phyloP scores from a whole-genome alignment of 2,113 vertebrate species.

The Mixornis gularis region DNA sequence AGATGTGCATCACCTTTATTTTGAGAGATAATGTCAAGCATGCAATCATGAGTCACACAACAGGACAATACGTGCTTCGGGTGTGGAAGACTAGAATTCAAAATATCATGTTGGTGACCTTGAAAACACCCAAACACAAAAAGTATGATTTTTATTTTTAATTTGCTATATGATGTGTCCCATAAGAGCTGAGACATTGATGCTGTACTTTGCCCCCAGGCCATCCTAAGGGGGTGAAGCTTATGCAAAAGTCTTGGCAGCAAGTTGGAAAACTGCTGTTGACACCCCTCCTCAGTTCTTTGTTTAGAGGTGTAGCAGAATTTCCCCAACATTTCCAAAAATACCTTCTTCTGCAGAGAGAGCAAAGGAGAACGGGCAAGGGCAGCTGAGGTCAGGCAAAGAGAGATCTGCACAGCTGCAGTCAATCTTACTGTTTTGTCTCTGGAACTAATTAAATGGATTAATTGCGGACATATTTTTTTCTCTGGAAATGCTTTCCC shows the following conservation, averaged over 20 bases:
- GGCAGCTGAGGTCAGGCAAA: slow-evolving; percentile 39
- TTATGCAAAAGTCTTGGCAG: not conserved
- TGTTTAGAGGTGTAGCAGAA: slow-evolving; percentile 60
- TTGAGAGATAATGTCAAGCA: slow-evolving; percentile 14
- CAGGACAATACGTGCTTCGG: rapidly evolving
- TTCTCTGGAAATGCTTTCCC: not conserved
- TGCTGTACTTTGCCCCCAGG: not conserved
- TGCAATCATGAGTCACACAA: not conserved
- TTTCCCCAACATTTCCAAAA: slow-evolving; percentile 58
- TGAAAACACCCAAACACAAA: not conserved
- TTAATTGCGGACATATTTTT: slow-evolving; percentile 17
- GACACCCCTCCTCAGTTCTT: not conserved
- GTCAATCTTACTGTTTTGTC: slow-evolving; percentile 47
- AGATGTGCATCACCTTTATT: not conserved
- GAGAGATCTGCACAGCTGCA: slow-evolving; percentile 21
- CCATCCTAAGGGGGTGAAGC: not conserved
- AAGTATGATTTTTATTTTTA: not conserved
- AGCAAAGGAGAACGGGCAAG: slow-evolving; percentile 63
- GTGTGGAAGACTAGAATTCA: not conserved
- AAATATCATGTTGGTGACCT: not conserved
- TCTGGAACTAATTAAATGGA: slow-evolving; percentile 38
- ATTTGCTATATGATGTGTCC: not conserved
- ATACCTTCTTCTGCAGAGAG: slow-evolving; percentile 58
- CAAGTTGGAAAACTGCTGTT: slow-evolving; percentile 33
- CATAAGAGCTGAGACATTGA: not conserved